Percentiles rank a stretch among this genome's conserved stretches.
phyloP scores from a whole-genome alignment of 2,113 vertebrate genomes.

The Heloderma charlesbogerti region DNA sequence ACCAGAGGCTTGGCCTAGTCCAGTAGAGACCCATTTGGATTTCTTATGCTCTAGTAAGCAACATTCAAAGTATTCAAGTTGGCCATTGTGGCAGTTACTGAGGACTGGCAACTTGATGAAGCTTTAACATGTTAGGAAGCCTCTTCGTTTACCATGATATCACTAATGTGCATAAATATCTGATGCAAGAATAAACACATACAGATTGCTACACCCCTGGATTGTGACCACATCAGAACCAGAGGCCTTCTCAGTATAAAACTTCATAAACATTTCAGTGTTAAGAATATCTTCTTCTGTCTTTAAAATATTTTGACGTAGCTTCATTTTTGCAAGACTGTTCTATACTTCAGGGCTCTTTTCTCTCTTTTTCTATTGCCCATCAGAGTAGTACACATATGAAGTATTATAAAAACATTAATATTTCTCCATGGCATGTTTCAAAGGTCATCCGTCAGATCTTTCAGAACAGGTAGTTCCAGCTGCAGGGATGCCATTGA shows the following conservation, averaged over 20 bases:
- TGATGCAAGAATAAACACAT: neutral
- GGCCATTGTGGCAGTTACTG: neutral
- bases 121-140: neutral
- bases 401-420: constrained; percentile 29
- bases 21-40: neutral
- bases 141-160: neutral
- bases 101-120: neutral
- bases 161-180: neutral
- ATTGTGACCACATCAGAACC: neutral
- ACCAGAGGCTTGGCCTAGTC: neutral
- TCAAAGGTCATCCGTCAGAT: constrained; percentile 73
- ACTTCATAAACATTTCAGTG: neutral
- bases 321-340: neutral
- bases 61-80: neutral
- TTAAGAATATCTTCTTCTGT: neutral
- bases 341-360: neutral
- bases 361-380: neutral
- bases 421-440: constrained; percentile 68
- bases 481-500: neutral
- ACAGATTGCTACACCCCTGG: neutral
- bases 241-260: neutral
- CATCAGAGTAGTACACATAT: constrained; percentile 5
- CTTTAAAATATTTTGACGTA: neutral
- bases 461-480: constrained; percentile 59
- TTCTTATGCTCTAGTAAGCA: neutral